Percentiles rank a stretch among this genome's conserved stretches.
Conservation (phyloP, 2,888 invertebrate genomes). For the Synanthedon vespiformis region DNA sequence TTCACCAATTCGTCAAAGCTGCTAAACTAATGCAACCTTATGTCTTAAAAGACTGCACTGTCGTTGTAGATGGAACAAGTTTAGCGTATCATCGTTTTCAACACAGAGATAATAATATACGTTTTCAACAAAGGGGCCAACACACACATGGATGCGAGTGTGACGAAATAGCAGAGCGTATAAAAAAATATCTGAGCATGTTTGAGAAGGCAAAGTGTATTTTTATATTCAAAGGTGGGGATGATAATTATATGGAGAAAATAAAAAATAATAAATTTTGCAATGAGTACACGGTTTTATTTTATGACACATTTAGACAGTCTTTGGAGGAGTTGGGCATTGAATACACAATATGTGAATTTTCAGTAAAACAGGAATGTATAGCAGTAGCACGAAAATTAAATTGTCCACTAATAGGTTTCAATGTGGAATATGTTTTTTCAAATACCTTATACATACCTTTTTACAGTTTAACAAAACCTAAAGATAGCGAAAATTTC, state of each 20-base stretch:
- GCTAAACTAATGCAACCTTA: not conserved
- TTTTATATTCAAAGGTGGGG: not conserved
- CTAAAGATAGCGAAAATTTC: not conserved
- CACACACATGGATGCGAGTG: not conserved
- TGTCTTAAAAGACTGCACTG: not conserved
- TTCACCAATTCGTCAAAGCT: not conserved
- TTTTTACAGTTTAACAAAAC: not conserved
- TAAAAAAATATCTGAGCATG: not conserved
- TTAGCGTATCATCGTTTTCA: too few species aligned
- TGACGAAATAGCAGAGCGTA: not conserved
- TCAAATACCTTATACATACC: not conserved
- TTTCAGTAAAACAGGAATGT: not conserved
- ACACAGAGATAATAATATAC: too few species aligned
- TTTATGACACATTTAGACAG: not conserved
- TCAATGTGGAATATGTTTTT: not conserved
- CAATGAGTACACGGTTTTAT: not conserved
- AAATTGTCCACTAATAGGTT: not conserved
- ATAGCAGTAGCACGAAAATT: not conserved
- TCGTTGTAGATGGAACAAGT: not conserved
- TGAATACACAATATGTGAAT: not conserved
- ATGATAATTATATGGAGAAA: not conserved
- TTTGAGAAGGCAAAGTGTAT: not conserved
- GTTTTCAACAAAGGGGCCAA: too few species aligned
- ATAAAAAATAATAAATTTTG: not conserved
- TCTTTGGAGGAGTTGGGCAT: not conserved